Evolutionary conservation across 2,888 invertebrate species (phyloP).

Genomic region (Agrilus cyanescens): DNA sequence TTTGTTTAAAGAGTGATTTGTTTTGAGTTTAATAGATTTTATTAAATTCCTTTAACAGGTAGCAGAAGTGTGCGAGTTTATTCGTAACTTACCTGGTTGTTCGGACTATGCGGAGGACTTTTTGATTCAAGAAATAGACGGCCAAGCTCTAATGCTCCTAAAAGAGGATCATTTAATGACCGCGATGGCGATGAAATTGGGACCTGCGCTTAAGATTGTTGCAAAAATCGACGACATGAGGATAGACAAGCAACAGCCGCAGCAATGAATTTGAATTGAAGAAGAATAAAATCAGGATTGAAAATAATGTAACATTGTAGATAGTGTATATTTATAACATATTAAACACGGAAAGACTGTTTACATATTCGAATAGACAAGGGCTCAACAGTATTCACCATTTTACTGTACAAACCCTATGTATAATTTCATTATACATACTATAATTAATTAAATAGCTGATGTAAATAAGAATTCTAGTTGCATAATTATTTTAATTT

Average conservation of each 20-base stretch:
- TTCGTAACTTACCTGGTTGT: slow-evolving; percentile 80
- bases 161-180: slow-evolving; percentile 91
- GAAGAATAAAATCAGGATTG: not conserved
- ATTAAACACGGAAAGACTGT: too few relatives aligned
- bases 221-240: slow-evolving; percentile 80
- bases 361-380: too few relatives aligned
- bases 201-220: slow-evolving; percentile 91
- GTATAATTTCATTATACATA: too few relatives aligned
- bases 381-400: too few relatives aligned
- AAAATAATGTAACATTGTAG: not conserved
- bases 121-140: slow-evolving; percentile 90
- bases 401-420: too few relatives aligned
- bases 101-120: slow-evolving; percentile 91
- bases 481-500: too few relatives aligned
- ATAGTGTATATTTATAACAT: too few relatives aligned
- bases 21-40: slow-evolving; percentile 2
- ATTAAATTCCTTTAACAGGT: slow-evolving; percentile 42
- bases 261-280: slow-evolving; percentile 17
- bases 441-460: too few relatives aligned
- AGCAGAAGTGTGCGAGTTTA: slow-evolving; percentile 79
- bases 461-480: too few relatives aligned
- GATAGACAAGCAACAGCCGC: slow-evolving; percentile 43
- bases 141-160: slow-evolving; percentile 82
- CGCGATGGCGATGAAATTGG: slow-evolving; percentile 90
- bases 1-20: not conserved